Evolutionary conservation across 2,113 vertebrate genomes (phyloP).

Genomic region (Phocoena sinus): DNA sequence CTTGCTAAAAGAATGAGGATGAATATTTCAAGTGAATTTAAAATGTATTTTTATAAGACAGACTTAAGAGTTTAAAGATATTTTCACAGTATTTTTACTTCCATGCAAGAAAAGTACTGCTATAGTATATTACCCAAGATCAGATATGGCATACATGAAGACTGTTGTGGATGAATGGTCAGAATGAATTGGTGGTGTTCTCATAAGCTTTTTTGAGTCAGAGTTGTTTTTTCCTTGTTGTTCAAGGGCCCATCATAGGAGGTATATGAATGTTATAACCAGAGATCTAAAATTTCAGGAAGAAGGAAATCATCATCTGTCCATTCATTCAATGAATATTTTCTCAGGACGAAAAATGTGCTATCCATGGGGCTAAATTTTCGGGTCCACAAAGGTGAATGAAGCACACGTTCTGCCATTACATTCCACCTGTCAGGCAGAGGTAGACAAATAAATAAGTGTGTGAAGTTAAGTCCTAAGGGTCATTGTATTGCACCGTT

Average conservation of each 20-base stretch:
- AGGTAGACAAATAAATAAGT: neutral
- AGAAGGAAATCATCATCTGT: neutral
- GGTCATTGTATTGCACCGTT: neutral
- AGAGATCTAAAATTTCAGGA: neutral
- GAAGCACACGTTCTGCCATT: neutral
- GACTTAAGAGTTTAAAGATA: neutral
- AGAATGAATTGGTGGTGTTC: neutral
- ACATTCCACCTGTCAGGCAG: neutral
- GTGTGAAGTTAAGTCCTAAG: neutral
- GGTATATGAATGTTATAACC: neutral
- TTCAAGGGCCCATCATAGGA: neutral
- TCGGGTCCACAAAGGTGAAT: neutral
- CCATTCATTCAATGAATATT: neutral
- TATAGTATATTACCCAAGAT: neutral
- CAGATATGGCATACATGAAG: neutral
- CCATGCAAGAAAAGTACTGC: neutral
- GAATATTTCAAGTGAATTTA: slow-evolving; percentile 13
- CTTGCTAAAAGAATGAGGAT: neutral
- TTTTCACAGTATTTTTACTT: neutral
- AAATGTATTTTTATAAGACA: slow-evolving; percentile 38
- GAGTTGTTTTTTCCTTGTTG: neutral
- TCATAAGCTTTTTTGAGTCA: neutral
- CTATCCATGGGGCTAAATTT: neutral
- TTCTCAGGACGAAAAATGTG: neutral
- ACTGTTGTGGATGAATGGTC: neutral